Conservation (phyloP, 2,797 vertebrate genomes). For the Sebastes oblongus region DNA sequence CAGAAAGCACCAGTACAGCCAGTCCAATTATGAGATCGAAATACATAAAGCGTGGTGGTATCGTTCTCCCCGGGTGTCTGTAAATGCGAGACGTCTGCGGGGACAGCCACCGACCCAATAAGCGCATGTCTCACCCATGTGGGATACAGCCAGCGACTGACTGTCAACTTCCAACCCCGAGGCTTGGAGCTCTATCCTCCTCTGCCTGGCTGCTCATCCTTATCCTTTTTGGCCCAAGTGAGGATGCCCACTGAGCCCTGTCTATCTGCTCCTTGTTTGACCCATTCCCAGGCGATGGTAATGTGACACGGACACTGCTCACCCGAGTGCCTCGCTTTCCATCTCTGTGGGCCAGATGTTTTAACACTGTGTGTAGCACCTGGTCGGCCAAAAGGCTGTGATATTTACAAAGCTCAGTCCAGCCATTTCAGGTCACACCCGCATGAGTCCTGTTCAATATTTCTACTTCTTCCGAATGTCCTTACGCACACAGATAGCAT, state of each 20-base stretch:
- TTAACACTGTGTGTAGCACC: slow-evolving; percentile 27
- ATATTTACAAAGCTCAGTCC: slow-evolving; percentile 52
- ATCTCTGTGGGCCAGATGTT: slow-evolving; percentile 50
- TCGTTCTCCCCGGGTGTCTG: slow-evolving; percentile 25
- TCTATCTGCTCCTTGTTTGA: slow-evolving; percentile 67
- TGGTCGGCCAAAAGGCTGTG: slow-evolving; percentile 38
- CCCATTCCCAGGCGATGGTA: slow-evolving; percentile 53
- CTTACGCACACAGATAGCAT: slow-evolving; percentile 16
- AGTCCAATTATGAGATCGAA: slow-evolving; percentile 79
- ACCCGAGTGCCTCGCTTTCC: slow-evolving; percentile 61
- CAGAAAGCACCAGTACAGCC: slow-evolving; percentile 58
- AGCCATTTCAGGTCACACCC: slow-evolving; percentile 35
- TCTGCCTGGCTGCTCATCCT: slow-evolving; percentile 63
- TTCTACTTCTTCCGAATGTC: slow-evolving; percentile 5
- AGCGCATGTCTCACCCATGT: slow-evolving; percentile 51
- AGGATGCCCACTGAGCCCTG: slow-evolving; percentile 57
- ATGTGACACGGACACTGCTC: slow-evolving; percentile 63
- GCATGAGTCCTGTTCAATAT: slow-evolving; percentile 17
- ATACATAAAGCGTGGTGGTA: slow-evolving; percentile 55
- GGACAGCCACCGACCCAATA: slow-evolving; percentile 43
- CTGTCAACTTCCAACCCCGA: slow-evolving; percentile 56
- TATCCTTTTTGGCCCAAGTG: slow-evolving; percentile 50
- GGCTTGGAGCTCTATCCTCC: slow-evolving; percentile 37
- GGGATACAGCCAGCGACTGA: slow-evolving; percentile 51
- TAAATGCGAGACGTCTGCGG: slow-evolving; percentile 36